Base-by-base conservation (phyloP, 2,113 vertebrate genomes). In the Hydropotes inermis region DNA sequence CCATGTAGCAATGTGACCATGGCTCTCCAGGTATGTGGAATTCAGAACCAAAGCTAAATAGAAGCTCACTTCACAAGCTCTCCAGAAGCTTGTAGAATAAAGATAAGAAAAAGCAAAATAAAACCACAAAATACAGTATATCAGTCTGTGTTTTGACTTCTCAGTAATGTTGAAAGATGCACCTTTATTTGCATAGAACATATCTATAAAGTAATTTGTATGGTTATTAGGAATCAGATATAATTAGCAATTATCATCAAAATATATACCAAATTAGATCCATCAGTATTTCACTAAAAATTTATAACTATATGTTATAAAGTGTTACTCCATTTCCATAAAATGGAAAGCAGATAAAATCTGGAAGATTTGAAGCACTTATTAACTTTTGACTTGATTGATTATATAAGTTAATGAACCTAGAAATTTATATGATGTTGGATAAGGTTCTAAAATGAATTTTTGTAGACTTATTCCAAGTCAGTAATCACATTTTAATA, bases 201-300 rank as follows among this genome's bases (percentile, higher is more conserved):
- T 84, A 89, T 60, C 19, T 97, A 45, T 10, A 86, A 84, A 97
- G 91, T 64, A 86, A 88, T 83, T 90, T 78, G 9, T 86, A 47
- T 78, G 39, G 64, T 47, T 97, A 84, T 94, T 87, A 93, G 47
- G 15, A 89, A 61, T 88, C 43, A 83, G 21, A 54, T 67, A 2
- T 39, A 97, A 94, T 93, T 88, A 91, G 76, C 23, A 92, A 25
- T 89, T 91, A 33, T 95, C 89, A 89, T 85, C 76, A 93, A 87
- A 95, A 60, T 87, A 33, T 33, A 45, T 74, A 13, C 30, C 36
- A 95, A 95, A 78, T 94, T 85, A 55, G 19, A 45, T n/a, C 28
- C 81, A 81, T 81, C n/a, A 91, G 16, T 55, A 61, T 13, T 96
- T 94, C 57, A 76, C 67, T 86, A 74, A 45, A 30, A 96, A 94